Conservation (phyloP, 2,888 invertebrate species). For the Tromatobia lineatoria region DNA sequence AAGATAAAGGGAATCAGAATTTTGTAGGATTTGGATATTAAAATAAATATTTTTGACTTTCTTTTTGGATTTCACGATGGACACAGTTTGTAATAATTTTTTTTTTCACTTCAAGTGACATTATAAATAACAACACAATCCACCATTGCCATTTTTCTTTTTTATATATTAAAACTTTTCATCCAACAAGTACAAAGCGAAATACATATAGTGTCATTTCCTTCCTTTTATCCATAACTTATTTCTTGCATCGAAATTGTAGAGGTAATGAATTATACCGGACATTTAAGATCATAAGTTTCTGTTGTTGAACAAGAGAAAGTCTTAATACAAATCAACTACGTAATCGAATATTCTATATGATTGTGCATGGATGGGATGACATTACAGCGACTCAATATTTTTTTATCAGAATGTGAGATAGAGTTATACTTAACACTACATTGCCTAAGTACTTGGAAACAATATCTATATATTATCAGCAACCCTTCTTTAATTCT, state of each 20-base stretch:
- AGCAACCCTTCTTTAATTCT: slow-evolving; percentile 38
- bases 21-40: too few relatives aligned
- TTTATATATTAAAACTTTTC: slow-evolving; percentile 65
- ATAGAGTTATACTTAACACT: slow-evolving; percentile 43
- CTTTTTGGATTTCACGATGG: too few relatives aligned
- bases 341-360: slow-evolving; percentile 15
- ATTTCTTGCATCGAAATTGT: slow-evolving; percentile 32
- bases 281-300: background rate
- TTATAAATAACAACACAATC: too few relatives aligned
- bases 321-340: slow-evolving; percentile 32
- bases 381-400: slow-evolving; percentile 21
- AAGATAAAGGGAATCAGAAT: too few relatives aligned
- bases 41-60: too few relatives aligned
- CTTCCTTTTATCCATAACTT: slow-evolving; percentile 33
- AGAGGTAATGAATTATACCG: slow-evolving; percentile 13
- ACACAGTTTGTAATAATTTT: too few relatives aligned
- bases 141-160: background rate
- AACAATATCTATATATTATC: slow-evolving; percentile 23
- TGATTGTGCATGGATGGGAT: slow-evolving; percentile 18
- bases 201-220: slow-evolving; percentile 54
- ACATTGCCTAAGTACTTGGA: slow-evolving; percentile 59
- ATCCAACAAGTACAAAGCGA: slow-evolving; percentile 62
- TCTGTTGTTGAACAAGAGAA: background rate
- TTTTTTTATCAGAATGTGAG: slow-evolving; percentile 28
- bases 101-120: too few relatives aligned